These are phyloP conservation scores for Nebria ingens DNA, from an alignment of 1,140 invertebrate genomes.

Conservation along the genomic window DNA sequence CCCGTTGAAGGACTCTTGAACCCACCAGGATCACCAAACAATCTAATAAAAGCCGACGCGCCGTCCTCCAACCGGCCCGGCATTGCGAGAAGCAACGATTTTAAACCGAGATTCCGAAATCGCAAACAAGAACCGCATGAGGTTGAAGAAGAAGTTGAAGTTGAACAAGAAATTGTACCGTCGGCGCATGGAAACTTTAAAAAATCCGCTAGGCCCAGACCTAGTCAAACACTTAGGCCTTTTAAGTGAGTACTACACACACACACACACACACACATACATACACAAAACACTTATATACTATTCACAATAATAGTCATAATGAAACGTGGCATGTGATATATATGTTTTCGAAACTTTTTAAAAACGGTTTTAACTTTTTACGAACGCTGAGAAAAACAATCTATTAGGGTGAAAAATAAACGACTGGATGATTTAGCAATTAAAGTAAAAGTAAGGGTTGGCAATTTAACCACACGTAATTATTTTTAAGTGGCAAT, in stretches of 20 bases:
- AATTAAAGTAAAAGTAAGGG: not conserved
- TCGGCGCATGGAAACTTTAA: conserved; percentile 20
- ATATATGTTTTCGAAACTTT: not conserved
- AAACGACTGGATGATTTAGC: not conserved
- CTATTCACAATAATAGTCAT: too few relatives aligned
- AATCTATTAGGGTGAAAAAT: not conserved
- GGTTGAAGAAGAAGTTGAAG: conserved; percentile 28
- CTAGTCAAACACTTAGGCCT: conserved; percentile 18
- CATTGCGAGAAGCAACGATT: conserved; percentile 30
- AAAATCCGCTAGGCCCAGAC: conserved; percentile 16
- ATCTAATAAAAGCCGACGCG: conserved; percentile 41
- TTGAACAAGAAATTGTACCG: conserved; percentile 25
- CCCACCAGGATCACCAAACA: conserved; percentile 27
- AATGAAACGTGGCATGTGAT: too few relatives aligned
- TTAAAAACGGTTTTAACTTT: not conserved
- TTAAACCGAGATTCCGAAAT: conserved; percentile 28
- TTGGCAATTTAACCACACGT: not conserved
- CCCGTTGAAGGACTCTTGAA: conserved; percentile 39
- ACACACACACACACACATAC: not conserved
- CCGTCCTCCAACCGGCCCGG: conserved; percentile 39
- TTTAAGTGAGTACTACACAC: conserved; percentile 29
- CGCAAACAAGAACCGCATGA: conserved; percentile 31
- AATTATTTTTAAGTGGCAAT: conserved; percentile 9
- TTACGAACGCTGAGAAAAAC: not conserved
- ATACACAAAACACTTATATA: too few relatives aligned